These are phyloP conservation scores for Steatornis caripensis DNA, from an alignment of 2,113 vertebrate genomes.

Conservation along the genomic window DNA sequence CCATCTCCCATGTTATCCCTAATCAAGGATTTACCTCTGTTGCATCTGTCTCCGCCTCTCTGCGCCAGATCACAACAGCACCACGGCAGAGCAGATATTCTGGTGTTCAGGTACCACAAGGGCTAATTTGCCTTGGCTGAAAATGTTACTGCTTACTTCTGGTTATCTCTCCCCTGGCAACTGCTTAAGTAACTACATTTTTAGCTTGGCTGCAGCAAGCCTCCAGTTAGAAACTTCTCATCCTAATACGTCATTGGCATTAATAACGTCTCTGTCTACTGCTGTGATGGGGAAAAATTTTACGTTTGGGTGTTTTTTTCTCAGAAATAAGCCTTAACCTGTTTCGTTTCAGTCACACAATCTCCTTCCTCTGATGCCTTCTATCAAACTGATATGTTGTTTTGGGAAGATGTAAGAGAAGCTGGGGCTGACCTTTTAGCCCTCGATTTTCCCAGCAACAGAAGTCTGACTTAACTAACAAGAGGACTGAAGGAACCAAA, in stretches of 20 bases:
- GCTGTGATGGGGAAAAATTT: neutral
- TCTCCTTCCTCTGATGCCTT: neutral
- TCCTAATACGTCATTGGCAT: neutral
- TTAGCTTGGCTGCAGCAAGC: neutral
- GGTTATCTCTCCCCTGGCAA: neutral
- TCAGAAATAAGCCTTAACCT: neutral
- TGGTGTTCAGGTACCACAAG: neutral
- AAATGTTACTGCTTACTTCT: neutral
- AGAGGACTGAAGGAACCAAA: neutral
- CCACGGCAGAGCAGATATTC: neutral
- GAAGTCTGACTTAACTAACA: neutral
- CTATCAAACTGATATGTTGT: neutral
- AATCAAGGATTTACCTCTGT: neutral
- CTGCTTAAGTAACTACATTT: neutral
- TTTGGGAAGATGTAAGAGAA: neutral
- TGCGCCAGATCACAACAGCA: neutral
- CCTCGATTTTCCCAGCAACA: neutral
- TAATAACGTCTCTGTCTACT: neutral
- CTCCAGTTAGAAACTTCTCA: neutral
- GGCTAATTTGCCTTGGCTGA: neutral
- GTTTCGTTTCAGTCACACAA: neutral
- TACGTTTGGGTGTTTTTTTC: neutral
- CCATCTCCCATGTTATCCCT: neutral
- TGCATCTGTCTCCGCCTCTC: neutral
- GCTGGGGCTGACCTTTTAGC: neutral